These are phyloP conservation scores for Acomys russatus DNA, from an alignment of 2,797 vertebrate species.

Conservation along the genomic window DNA sequence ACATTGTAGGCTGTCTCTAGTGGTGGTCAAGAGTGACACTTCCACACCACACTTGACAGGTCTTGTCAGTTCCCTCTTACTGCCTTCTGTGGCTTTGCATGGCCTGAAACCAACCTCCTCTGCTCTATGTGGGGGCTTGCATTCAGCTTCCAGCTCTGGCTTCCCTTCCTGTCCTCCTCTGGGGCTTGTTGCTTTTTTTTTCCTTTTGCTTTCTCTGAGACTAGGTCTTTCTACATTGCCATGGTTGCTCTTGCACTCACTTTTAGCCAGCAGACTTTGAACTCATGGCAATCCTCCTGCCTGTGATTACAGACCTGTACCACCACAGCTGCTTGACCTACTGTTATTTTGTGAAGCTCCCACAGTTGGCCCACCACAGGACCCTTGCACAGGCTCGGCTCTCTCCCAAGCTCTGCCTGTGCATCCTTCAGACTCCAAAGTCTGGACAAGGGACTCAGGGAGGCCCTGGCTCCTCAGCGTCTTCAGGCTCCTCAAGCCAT, in stretches of 20 bases:
- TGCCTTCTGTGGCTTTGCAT: not conserved
- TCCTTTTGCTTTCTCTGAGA: not conserved
- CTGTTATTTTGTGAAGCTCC: not conserved
- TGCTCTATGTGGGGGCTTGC: not conserved
- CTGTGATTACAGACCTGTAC: not conserved
- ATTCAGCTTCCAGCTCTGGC: not conserved
- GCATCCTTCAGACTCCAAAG: not conserved
- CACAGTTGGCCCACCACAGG: not conserved
- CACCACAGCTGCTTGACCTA: not conserved
- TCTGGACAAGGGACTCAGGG: no score
- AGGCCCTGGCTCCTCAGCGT: not conserved
- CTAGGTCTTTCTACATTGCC: not conserved
- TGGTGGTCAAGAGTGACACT: no score
- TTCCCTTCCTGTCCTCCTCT: not conserved
- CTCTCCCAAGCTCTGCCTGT: no score
- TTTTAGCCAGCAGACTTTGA: not conserved
- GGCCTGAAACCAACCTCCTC: not conserved
- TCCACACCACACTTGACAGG: not conserved
- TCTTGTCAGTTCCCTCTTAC: not conserved
- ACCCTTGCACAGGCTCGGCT: not conserved
- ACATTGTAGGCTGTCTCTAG: not conserved
- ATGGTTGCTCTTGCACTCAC: not conserved
- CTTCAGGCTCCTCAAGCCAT: not conserved
- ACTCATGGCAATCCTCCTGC: not conserved
- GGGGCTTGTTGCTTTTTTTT: not conserved